Conservation (phyloP, 2,888 invertebrate species). For the Periphyllus acericola region DNA sequence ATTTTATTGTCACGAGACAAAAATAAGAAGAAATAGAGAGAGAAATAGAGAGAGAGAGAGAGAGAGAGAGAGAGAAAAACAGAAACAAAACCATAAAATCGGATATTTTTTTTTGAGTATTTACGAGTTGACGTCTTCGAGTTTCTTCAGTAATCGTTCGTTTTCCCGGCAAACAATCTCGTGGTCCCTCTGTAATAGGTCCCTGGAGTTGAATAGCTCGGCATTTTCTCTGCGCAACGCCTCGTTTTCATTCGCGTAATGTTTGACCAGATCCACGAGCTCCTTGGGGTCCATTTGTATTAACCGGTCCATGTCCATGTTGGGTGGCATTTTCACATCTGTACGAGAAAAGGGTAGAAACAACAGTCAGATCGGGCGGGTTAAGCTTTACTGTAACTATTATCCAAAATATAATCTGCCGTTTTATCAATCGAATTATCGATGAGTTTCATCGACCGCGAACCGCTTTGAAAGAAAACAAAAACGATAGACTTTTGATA, state of each 20-base stretch:
- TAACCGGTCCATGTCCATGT: conserved; percentile 78
- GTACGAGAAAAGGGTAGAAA: neutral
- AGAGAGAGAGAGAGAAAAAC: no score
- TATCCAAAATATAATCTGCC: neutral
- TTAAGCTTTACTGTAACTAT: neutral
- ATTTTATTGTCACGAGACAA: conserved; percentile 44
- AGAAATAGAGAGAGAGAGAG: neutral
- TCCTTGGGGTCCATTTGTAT: conserved; percentile 81
- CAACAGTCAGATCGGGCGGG: neutral
- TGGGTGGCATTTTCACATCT: conserved; percentile 70
- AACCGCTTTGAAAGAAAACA: no score
- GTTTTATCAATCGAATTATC: neutral
- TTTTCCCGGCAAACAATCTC: conserved; percentile 91
- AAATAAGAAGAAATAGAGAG: conserved; percentile 1
- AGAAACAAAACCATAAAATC: conserved; percentile 33
- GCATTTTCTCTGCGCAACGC: conserved; percentile 84
- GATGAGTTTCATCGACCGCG: neutral
- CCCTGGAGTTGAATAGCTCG: conserved; percentile 82
- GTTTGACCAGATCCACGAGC: conserved; percentile 82
- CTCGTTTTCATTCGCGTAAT: conserved; percentile 86
- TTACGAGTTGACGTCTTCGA: conserved; percentile 89
- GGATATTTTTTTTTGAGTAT: conserved; percentile 36
- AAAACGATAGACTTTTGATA: neutral
- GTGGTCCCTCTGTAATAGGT: conserved; percentile 86
- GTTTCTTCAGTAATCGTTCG: conserved; percentile 84